Base-by-base conservation (phyloP, 1,140 invertebrate genomes). In the Hestina assimilis region DNA sequence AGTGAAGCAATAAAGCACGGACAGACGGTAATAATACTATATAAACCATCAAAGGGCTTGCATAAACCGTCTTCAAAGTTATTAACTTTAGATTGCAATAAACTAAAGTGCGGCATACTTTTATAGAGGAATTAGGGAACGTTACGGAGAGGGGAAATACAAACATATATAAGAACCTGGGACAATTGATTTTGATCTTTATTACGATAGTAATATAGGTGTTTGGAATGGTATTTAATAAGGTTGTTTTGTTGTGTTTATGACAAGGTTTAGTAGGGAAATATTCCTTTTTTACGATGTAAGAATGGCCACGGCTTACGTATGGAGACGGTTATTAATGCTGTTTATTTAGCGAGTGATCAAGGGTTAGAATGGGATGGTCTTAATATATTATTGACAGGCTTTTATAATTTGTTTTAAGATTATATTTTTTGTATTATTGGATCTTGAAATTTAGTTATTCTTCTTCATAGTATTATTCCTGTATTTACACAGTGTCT, bases 61-160 rank as follows among this genome's bases (percentile, higher is more conserved):
- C 63, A 60, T 63, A 63, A 72, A 75, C 60, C 64, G 70, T 74
- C 71, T 69, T 66, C 66, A 62, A 72, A 79, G 71, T 81, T 84
- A 83, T 82, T 83, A 87, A 84, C 79, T 83, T 84, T 83, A 79
- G 79, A 84, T 87, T 79, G 76, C 76, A 79, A 80, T 84, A 83
- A 82, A 84, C 78, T 80, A 72, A 75, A 87, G 79, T 78, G 75
- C 69, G 63, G 69, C 73, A 79, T 79, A 80, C 79, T 81, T 83
- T 86, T 84, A 86, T 79, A 66, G 70, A 55, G 59, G 73, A 78
- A 81, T 86, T 83, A 83, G 75, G 72, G 72, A 67, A 77, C 74
- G 58, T 77, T 75, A 78, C 64, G 58, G 56, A 68, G 59, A 60
- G 60, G 58, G 41, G 55, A 31, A 51, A 40, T 26, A 63, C 59